Base-by-base conservation (phyloP, 2,888 invertebrate genomes). In the Chymomyza caudatula region DNA sequence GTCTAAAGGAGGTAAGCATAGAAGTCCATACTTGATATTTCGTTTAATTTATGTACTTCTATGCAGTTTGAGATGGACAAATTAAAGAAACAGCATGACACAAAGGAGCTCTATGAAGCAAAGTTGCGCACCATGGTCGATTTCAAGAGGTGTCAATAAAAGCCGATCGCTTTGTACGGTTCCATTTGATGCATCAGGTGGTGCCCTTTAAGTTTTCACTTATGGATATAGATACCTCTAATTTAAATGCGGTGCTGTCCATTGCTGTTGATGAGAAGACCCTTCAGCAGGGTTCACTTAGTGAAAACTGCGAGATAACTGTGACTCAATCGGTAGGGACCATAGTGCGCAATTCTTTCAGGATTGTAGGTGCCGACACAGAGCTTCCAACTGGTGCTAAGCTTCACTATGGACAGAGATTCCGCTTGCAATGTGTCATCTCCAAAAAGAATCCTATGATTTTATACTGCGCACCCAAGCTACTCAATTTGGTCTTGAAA, bases 321-420 rank as follows among this genome's bases (percentile, higher is more conserved):
- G 90, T 91, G 5, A 91, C 92, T 0, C 89, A 91, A 0, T 88
- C 91, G 44, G 72, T 84, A 17, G 83, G 82, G n/a, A 89, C 92
- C 0, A 92, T 91, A 70, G 88, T 91, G 0, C 89, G 92, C 42
- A 92, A 92, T 75, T 91, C 91, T 0, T 92, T 92, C 70, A 81
- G 84, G n/a, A 82, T 90, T 49, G 70, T 80, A 4, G 82, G 85
- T 57, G 74, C 69, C 1, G 85, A 87, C 60, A 69, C 71, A 0
- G 64, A 65, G 2, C 75, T 84, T 55, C 78, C 78, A 0, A 73
- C 74, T 1, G 75, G 81, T 20, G 85, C 88, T 56, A 23, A 76
- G 5, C 63, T 91, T 2, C 86, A 85, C 20, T 90, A 88, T 68
- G 89, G 89, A 1, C 88, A 90, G 69, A 79, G 84, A 52, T 90